A percentile compares a stretch with the other conserved stretches of the same genome.
phyloP scores from a whole-genome alignment of 2,113 vertebrate species.

The Setophaga coronata region DNA sequence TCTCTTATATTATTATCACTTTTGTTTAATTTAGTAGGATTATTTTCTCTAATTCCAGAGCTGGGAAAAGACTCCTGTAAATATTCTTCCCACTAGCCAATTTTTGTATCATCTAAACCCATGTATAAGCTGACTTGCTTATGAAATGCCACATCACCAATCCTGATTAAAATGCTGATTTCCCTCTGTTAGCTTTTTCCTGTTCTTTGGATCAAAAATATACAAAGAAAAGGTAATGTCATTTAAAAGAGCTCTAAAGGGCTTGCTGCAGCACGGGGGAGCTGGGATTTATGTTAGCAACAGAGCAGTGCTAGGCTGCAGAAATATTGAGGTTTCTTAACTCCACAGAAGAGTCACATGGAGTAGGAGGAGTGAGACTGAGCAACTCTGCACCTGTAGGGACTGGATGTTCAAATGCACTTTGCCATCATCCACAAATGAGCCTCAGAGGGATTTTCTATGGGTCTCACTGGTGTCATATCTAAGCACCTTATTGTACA shows the following conservation, averaged over 20 bases:
- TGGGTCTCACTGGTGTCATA: neutral
- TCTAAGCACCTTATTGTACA: neutral
- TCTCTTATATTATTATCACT: conserved; percentile 53
- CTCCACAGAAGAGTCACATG: neutral
- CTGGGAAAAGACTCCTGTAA: conserved; percentile 51
- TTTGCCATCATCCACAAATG: neutral
- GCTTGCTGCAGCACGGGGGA: neutral
- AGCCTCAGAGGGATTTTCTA: neutral
- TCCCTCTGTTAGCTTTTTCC: conserved; percentile 27
- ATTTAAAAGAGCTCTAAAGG: conserved; percentile 25
- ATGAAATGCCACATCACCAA: conserved; percentile 33
- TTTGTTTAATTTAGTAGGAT: conserved; percentile 69
- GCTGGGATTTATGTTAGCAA: neutral
- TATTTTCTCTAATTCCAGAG: conserved; percentile 61
- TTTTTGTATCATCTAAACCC: conserved; percentile 27
- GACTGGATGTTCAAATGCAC: neutral
- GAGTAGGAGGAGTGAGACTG: neutral
- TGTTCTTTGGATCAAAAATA: conserved; percentile 48
- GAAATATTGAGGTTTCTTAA: neutral
- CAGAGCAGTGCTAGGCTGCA: neutral
- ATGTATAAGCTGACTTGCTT: conserved; percentile 33
- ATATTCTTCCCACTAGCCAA: conserved; percentile 61
- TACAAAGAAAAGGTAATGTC: conserved; percentile 10
- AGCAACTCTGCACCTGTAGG: neutral
- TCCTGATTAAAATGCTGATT: conserved; percentile 40